Conservation (phyloP, 35 echinoderm and acorn worm species). For the Ptychodera flava region DNA sequence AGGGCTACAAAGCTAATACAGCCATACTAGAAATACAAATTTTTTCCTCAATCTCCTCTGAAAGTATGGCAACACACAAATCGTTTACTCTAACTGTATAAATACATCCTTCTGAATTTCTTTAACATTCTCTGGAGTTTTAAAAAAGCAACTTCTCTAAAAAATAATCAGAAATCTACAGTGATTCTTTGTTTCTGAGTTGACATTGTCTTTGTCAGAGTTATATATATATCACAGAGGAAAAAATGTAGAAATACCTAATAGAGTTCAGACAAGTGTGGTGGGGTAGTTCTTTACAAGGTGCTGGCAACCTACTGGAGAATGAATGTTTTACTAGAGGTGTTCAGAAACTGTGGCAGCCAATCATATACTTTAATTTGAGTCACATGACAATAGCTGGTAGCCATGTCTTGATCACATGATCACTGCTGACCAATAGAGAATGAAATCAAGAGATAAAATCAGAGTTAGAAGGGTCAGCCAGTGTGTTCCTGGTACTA, state of each 20-base stretch:
- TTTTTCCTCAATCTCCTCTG: not conserved
- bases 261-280: not conserved
- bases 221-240: not conserved
- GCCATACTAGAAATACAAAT: not conserved
- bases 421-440: no score
- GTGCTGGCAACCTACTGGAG: not conserved
- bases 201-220: not conserved
- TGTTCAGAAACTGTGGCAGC: not conserved
- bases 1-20: not conserved
- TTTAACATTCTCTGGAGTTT: not conserved
- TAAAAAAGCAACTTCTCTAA: not conserved
- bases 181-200: not conserved
- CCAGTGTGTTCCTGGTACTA: no score
- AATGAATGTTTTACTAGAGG: not conserved
- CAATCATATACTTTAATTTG: not conserved
- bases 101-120: not conserved
- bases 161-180: constrained; percentile 2
- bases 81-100: not conserved
- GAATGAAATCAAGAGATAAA: no score
- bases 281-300: not conserved
- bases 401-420: not conserved
- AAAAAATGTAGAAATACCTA: not conserved
- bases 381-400: not conserved
- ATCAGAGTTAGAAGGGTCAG: no score
- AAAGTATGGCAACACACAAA: not conserved